phyloP scores from a whole-genome alignment of 2,113 vertebrate species.

The Elachura formosa region DNA sequence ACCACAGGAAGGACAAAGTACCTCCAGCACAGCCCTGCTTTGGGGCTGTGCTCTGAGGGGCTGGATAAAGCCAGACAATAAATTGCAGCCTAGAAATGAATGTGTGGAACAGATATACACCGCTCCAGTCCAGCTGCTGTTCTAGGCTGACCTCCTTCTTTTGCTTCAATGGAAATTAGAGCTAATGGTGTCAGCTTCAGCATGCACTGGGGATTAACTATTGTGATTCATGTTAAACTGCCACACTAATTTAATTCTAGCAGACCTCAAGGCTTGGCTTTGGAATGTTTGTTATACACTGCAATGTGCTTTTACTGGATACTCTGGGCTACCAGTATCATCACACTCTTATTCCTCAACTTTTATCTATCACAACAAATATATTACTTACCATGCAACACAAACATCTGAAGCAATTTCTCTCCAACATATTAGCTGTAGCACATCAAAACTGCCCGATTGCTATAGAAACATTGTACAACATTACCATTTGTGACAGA shows the following conservation, averaged over 20 bases:
- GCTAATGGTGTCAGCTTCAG: not conserved
- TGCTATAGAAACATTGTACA: not conserved
- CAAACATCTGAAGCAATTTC: not conserved
- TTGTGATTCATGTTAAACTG: constrained; percentile 19
- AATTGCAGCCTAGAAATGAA: not conserved
- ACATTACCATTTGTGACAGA: not conserved
- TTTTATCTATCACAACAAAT: not conserved
- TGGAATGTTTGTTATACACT: not conserved
- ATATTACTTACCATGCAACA: not conserved
- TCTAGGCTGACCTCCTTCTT: not conserved
- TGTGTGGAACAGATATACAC: not conserved
- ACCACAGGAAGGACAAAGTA: not conserved
- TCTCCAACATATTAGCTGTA: not conserved
- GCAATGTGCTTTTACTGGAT: not conserved
- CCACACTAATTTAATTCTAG: constrained; percentile 19
- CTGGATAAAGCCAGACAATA: not conserved
- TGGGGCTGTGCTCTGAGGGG: not conserved
- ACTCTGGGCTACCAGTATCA: not conserved
- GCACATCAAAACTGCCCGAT: not conserved
- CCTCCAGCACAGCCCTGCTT: not conserved
- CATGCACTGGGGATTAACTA: not conserved
- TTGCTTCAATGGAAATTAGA: constrained; percentile 10
- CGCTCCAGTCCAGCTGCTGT: not conserved
- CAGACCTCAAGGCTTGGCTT: not conserved
- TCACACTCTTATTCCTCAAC: not conserved